A percentile compares a stretch with the other conserved stretches of the same genome.
phyloP scores from a whole-genome alignment of 2,888 invertebrate genomes.

The Acrobasis suavella region DNA sequence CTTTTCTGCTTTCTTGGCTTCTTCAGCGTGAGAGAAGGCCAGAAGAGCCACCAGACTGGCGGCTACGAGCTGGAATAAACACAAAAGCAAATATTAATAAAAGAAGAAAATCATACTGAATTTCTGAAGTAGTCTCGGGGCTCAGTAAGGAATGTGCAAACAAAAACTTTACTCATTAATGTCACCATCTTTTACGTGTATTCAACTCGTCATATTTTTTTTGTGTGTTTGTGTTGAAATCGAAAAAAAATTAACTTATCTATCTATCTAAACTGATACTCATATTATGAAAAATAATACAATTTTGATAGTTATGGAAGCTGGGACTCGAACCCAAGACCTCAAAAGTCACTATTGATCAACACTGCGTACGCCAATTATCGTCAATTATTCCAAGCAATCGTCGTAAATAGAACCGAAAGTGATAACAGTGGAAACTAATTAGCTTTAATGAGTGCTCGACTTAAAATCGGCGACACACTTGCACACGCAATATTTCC shows the following conservation, averaged over 20 bases:
- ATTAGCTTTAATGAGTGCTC: slow-evolving; percentile 50
- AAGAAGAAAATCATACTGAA: slow-evolving; percentile 24
- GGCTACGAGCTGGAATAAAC: slow-evolving; percentile 77
- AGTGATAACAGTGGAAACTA: slow-evolving; percentile 44
- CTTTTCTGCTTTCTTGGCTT: slow-evolving; percentile 81
- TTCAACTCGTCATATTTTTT: no score
- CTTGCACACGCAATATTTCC: slow-evolving; percentile 60
- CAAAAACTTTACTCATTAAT: no score
- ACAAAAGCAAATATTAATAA: slow-evolving; percentile 30
- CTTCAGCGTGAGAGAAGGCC: slow-evolving; percentile 82
- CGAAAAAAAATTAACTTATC: not conserved
- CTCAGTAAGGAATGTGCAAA: no score
- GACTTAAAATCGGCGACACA: slow-evolving; percentile 50
- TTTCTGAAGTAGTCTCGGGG: no score
- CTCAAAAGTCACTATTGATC: not conserved
- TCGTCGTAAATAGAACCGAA: slow-evolving; percentile 47
- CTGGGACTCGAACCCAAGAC: not conserved
- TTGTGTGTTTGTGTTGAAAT: no score
- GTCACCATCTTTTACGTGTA: no score
- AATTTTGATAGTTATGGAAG: not conserved
- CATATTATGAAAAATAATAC: not conserved
- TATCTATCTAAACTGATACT: not conserved
- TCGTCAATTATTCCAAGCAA: slow-evolving; percentile 26
- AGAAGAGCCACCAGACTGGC: slow-evolving; percentile 85
- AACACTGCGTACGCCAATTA: not conserved